Evolutionary conservation across 2,888 invertebrate genomes (phyloP).

Genomic region (Microplitis manilae): DNA sequence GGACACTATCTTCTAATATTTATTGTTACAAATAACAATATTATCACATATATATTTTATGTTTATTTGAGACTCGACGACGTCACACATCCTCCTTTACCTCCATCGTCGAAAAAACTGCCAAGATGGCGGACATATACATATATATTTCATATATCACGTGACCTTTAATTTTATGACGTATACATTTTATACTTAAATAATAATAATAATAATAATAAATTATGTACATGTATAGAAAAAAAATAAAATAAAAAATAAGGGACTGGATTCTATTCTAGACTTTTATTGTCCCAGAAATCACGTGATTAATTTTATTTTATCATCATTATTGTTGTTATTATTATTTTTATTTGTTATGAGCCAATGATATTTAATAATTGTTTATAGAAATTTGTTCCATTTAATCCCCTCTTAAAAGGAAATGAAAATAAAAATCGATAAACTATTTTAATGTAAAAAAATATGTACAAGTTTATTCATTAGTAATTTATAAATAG

Average conservation of each 20-base stretch:
- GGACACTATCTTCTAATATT: constrained; percentile 1
- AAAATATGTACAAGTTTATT: constrained; percentile 17
- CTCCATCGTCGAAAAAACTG: constrained; percentile 63
- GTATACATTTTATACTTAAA: constrained; percentile 49
- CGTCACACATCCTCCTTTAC: constrained; percentile 64
- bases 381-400: constrained; percentile 1
- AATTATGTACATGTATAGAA: background rate
- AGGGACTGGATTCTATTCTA: constrained; percentile 1
- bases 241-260: background rate
- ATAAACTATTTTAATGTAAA: constrained; percentile 6
- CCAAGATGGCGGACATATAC: constrained; percentile 61
- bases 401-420: background rate
- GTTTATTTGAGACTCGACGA: constrained; percentile 60
- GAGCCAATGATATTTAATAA: background rate
- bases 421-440: background rate
- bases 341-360: background rate
- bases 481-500: background rate
- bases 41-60: constrained; percentile 60
- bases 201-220: constrained; percentile 6
- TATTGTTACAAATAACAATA: constrained; percentile 23
- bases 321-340: background rate
- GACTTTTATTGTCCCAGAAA: background rate
- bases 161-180: constrained; percentile 65
- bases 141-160: constrained; percentile 52
- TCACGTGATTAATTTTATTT: background rate